Evolutionary conservation across 2,113 vertebrate species (phyloP), one percentile per base, ranked within the genome.

Genomic region (Struthio camelus): DNA sequence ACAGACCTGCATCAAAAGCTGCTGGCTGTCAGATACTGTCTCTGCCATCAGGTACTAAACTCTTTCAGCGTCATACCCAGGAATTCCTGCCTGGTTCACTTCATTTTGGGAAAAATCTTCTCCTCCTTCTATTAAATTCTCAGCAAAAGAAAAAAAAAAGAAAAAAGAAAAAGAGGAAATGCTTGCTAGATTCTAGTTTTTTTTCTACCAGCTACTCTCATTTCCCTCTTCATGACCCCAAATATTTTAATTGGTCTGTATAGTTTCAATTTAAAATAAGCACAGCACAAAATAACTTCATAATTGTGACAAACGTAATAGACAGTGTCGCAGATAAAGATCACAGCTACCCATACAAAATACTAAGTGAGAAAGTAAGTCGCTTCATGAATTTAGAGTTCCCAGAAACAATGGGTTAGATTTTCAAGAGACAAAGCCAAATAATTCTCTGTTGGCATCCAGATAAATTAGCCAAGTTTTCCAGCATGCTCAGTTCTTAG

Each of bases 371-470:
- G 83, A 94, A 91, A 95, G 80, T 83, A 83, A 94, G 89, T 48
- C 6, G 22, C 38, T 94, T 65, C 48, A 89, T 77, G n/a, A 90
- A 92, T 92, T 93, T 58, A 90, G 80, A 90, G 84, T 94, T 97
- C 92, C 87, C 95, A 96, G 94, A 97, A 95, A 96, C 96, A 97
- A 93, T 95, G 96, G 91, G 71, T 42, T 70, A 75, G 84, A 87
- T 96, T 80, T 89, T 65, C 93, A 91, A 27, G 71, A 92, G 40
- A 92, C 28, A 86, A 92, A 94, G 96, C 90, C 95, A 94, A 96
- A 46, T 77, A 94, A 93, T 84, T 94, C 91, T 87, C 54, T 50
- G 36, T 79, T 96, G 94, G 78, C 79, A 94, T 95, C 91, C 93
- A 95, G 96, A 94, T 80, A 64, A 92, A 17, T 59, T 36, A 48